Evolutionary conservation across 2,888 invertebrate species (phyloP), one percentile per base, ranked within the genome.

Genomic region (Luffia ferchaultella): DNA sequence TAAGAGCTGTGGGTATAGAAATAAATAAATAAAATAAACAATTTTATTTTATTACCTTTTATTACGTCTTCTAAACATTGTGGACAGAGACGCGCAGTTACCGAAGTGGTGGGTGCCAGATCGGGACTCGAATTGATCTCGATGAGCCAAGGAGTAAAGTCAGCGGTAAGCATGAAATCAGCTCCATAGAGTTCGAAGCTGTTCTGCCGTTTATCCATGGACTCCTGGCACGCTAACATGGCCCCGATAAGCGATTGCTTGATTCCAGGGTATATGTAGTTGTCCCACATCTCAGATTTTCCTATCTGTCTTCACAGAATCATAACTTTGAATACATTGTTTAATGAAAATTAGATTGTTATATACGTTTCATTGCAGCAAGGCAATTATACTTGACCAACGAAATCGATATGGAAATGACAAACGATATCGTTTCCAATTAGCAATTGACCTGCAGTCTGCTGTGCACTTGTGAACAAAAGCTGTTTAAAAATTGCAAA

Each of bases 121-220:
- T 96, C 93, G 0, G 97, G 97, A 73, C 95, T 94, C 7, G 95
- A 94, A 71, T 97, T 97, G 57, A 97, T 96, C 76, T 97, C 97
- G 58, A 97, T 92, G 1, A 97, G 85, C 96, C 96, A 97, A 0
- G 96, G 96, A 20, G 90, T 89, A 60, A 91, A 92, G 62, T 93
- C 92, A 52, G 95, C 93, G 45, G 93, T 92, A 52, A 97, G 78
- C 93, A 97, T 95, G 66, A 97, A 97, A 74, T 97, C 97, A 0
- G 97, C 97, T 16, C 97, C 97, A 62, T 96, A 97, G 18, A 97
- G 75, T 73, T 97, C 96, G 76, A 96, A 97, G 49, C 95, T 95
- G 60, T 95, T 94, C 62, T 79, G 83, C 48, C 90, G 76, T 42
- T 92, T 86, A 62, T 93, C 93, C 92, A 94, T 93, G 9, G 89